Base-by-base conservation (phyloP, 2,888 invertebrate genomes). In the Craniophora ligustri region DNA sequence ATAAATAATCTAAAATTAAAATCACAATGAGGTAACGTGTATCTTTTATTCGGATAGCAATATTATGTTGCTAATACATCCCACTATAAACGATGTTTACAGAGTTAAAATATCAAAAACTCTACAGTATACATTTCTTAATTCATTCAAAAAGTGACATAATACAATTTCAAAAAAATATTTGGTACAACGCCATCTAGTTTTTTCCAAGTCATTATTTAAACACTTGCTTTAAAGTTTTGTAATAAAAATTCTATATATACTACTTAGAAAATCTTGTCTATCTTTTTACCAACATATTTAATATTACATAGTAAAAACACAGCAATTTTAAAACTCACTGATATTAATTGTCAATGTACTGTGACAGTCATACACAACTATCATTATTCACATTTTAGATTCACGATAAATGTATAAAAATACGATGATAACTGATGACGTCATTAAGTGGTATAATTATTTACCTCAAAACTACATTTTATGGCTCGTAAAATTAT, bases 251-350 rank as follows among this genome's bases (percentile, higher is more conserved):
- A n/a, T n/a, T n/a, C n/a, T n/a, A n/a, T n/a, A n/a, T n/a, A n/a
- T n/a, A n/a, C n/a, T n/a, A n/a, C n/a, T n/a, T n/a, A n/a, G n/a
- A 8, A 23, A 10, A 10, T 10, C 3, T 3, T n/a, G n/a, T n/a
- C 5, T 26, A 8, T 23, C 10, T 23, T 26, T 26, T 4, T 26
- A 23, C 1, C 26, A 28, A 42, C 18, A 23, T 18, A 5, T 36
- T 18, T 46, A 1, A 38, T 21, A 55, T 53, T 7, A 21, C 13
- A 14, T 11, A 18, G 18, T n/a, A 14, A 23, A 35, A 56, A 55
- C 32, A 56, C 41, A 30, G 19, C 30, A 2, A 49, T 57, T 44
- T 35, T 23, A 56, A 36, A 62, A 63, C 16, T 18, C 21, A 48
- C 18, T 35, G 11, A 42, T 18, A 26, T 16, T 26, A 30, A 26